These are phyloP conservation scores for Malurus elegans DNA, from an alignment of 2,113 vertebrate species.

Conservation along the genomic window DNA sequence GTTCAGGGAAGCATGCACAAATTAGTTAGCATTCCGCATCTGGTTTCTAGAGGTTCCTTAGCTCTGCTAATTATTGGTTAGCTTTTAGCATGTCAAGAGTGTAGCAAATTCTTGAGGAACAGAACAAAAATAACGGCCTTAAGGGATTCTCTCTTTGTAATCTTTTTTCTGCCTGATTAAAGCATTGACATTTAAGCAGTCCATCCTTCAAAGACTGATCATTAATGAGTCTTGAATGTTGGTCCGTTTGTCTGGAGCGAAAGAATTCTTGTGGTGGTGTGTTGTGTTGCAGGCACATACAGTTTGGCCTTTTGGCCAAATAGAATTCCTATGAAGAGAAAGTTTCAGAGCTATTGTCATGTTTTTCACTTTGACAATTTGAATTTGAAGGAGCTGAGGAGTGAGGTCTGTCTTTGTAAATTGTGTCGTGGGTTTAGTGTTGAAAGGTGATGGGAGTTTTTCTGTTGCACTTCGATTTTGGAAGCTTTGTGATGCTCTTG, in stretches of 20 bases:
- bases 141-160: neutral
- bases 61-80: neutral
- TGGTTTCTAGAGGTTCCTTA: neutral
- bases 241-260: neutral
- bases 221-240: neutral
- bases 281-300: neutral
- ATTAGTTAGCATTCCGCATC: neutral
- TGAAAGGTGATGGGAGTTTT: neutral
- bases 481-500: neutral
- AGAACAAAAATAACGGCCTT: neutral
- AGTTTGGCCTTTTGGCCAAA: neutral
- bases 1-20: neutral
- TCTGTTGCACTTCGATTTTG: neutral
- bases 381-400: neutral
- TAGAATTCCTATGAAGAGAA: neutral
- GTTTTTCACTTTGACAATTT: neutral
- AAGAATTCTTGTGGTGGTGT: neutral
- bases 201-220: neutral
- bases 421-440: rapidly evolving
- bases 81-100: neutral
- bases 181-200: neutral
- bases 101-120: neutral
- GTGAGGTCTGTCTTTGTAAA: neutral
- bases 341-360: neutral
- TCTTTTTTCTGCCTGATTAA: constrained; percentile 10